phyloP scores from a whole-genome alignment of 30 jellyfish, hydroid and myxozoan genomes.

The Hydra vulgaris region DNA sequence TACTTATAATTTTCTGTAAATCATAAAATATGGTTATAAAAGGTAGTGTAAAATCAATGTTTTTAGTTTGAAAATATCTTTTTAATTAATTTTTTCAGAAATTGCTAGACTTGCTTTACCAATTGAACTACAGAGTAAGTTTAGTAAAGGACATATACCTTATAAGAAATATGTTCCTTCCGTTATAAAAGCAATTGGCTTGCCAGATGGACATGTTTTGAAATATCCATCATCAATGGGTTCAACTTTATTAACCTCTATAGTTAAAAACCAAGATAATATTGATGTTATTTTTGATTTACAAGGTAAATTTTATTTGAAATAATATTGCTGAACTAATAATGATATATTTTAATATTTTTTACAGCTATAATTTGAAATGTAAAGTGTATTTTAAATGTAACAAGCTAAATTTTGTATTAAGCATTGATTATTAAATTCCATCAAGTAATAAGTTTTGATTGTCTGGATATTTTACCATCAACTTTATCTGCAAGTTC shows the following conservation, averaged over 20 bases:
- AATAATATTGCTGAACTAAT: neutral
- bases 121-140: neutral
- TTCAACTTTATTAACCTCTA: neutral
- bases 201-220: slow-evolving; percentile 5
- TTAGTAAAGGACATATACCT: slow-evolving; percentile 1
- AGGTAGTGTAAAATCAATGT: neutral
- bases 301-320: neutral
- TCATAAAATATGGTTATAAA: neutral
- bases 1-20: neutral
- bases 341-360: neutral
- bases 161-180: slow-evolving; percentile 14
- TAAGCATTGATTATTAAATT: neutral
- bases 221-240: slow-evolving; percentile 10
- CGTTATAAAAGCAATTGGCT: slow-evolving; percentile 7
- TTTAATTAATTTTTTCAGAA: neutral
- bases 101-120: slow-evolving; percentile 1
- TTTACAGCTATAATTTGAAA: neutral
- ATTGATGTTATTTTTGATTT: slow-evolving; percentile 2
- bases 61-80: neutral
- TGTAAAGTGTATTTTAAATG: neutral
- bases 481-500: neutral
- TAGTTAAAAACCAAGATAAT: neutral
- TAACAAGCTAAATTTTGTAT: neutral
- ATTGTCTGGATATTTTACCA: neutral
- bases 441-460: neutral